Percentiles rank a stretch among this genome's conserved stretches.
phyloP scores from a whole-genome alignment of 2,113 vertebrate species.

The Damaliscus lunatus region DNA sequence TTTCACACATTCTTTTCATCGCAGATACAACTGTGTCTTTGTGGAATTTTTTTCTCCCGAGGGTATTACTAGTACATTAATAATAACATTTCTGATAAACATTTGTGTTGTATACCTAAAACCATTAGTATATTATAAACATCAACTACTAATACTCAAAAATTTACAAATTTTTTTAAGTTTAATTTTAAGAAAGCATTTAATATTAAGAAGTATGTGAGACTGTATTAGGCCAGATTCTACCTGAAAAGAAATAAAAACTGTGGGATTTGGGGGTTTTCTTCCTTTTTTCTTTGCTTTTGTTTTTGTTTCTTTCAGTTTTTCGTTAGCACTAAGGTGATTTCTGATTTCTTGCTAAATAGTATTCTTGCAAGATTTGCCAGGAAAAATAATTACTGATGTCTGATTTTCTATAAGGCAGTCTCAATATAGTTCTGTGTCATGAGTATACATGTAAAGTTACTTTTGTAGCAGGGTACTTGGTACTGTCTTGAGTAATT shows the following conservation, averaged over 20 bases:
- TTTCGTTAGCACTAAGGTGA: neutral
- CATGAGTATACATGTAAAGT: neutral
- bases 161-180: neutral
- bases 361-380: neutral
- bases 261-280: neutral
- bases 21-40: neutral
- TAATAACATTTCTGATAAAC: neutral
- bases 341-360: neutral
- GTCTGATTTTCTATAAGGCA: neutral
- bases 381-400: neutral
- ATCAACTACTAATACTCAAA: neutral
- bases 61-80: neutral
- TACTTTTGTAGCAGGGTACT: neutral
- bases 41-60: neutral
- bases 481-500: neutral
- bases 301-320: neutral
- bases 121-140: neutral
- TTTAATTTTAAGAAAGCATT: slow-evolving; percentile 4
- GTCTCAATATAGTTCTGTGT: neutral
- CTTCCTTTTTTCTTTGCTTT: neutral
- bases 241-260: neutral
- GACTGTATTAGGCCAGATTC: neutral
- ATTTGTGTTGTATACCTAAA: neutral
- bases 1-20: neutral
- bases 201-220: neutral